phyloP scores from a whole-genome alignment of 2,888 invertebrate species.

The Caenorhabditis zanzibari region DNA sequence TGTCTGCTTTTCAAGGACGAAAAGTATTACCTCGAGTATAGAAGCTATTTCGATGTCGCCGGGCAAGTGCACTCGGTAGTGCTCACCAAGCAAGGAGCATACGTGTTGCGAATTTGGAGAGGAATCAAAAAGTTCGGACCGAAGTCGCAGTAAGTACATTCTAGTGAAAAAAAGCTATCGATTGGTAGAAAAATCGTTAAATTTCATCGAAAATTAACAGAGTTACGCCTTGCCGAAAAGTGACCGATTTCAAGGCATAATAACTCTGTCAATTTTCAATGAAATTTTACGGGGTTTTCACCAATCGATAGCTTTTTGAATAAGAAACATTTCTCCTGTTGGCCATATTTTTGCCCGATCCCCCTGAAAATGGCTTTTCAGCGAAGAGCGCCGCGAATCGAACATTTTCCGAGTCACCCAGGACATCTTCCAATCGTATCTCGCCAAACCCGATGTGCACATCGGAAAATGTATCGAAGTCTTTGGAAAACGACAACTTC shows the following conservation, averaged over 20 bases:
- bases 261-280: too few species aligned
- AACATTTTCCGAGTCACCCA: neutral
- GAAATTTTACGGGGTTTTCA: neutral
- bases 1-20: neutral
- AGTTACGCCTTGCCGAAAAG: too few species aligned
- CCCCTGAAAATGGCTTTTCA: neutral
- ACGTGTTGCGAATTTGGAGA: neutral
- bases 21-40: neutral
- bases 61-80: conserved; percentile 24
- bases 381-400: neutral
- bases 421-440: neutral
- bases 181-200: too few species aligned
- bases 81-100: neutral
- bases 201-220: too few species aligned
- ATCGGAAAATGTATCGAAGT: neutral
- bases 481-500: neutral
- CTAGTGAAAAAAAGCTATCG: too few species aligned
- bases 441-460: neutral
- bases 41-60: neutral
- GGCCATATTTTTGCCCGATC: too few species aligned
- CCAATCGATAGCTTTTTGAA: too few species aligned
- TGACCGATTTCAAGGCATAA: too few species aligned
- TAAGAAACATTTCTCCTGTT: too few species aligned
- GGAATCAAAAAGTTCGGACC: conserved; percentile 4
- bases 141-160: neutral